These are phyloP conservation scores for Tadarida brasiliensis DNA, from an alignment of 2,797 vertebrate species.

Conservation along the genomic window DNA sequence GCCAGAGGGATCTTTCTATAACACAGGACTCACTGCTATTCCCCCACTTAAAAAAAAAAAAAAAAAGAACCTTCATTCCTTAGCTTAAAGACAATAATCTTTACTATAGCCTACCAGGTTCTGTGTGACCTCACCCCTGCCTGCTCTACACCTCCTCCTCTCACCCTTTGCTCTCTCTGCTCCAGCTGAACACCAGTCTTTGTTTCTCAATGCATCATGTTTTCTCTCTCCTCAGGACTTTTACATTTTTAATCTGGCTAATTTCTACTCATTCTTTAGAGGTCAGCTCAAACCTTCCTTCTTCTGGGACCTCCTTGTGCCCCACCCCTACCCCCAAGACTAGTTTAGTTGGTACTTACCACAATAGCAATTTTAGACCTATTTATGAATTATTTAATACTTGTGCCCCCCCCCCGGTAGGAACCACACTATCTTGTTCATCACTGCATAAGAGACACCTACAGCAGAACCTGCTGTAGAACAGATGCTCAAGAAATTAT, in stretches of 20 bases:
- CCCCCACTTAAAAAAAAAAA: background rate
- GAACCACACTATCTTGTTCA: background rate
- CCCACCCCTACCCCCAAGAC: background rate
- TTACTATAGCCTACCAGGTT: background rate
- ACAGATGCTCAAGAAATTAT: background rate
- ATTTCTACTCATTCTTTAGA: constrained; percentile 46
- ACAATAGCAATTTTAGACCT: background rate
- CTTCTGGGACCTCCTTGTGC: background rate
- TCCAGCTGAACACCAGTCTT: background rate
- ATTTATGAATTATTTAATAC: constrained; percentile 4
- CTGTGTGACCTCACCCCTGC: background rate
- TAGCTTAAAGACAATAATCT: constrained; percentile 23
- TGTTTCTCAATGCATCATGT: background rate
- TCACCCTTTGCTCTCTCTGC: background rate
- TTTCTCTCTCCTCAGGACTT: background rate
- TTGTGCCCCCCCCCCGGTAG: background rate
- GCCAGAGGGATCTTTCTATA: background rate
- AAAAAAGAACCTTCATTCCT: background rate
- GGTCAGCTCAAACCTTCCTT: background rate
- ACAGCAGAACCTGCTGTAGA: background rate
- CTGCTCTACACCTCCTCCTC: background rate
- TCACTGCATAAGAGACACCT: background rate
- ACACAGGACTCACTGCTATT: background rate
- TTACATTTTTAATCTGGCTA: background rate
- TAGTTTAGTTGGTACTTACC: background rate